These are phyloP conservation scores for Orius insidiosus DNA, from an alignment of 1,140 invertebrate species.

Conservation along the genomic window DNA sequence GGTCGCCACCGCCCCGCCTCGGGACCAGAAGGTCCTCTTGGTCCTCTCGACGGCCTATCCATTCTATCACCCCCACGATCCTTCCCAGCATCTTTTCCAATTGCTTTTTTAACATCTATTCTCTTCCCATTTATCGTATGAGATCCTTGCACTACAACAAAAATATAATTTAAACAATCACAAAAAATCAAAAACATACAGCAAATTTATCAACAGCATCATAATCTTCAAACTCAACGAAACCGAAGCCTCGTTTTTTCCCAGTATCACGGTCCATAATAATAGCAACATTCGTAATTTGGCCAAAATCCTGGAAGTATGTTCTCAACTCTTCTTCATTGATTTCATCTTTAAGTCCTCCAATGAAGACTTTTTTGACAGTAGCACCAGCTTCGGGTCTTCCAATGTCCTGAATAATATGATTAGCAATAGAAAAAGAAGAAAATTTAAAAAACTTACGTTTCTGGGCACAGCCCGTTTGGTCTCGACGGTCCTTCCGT, in stretches of 20 bases:
- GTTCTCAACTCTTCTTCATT: constrained; percentile 75
- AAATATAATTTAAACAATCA: too few species aligned
- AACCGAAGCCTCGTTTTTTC: constrained; percentile 83
- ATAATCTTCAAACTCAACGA: constrained; percentile 91
- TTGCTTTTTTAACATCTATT: constrained; percentile 23
- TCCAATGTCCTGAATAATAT: constrained; percentile 29
- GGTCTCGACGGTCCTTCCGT: constrained; percentile 81
- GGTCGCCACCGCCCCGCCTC: constrained; percentile 10
- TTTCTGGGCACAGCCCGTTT: constrained; percentile 82
- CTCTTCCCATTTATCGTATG: constrained; percentile 20
- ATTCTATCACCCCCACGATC: too few species aligned
- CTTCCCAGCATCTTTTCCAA: too few species aligned
- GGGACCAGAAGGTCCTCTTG: neutral
- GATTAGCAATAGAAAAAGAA: neutral
- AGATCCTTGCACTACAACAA: constrained; percentile 20
- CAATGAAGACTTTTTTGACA: constrained; percentile 46
- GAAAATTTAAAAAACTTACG: too few species aligned
- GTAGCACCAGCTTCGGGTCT: constrained; percentile 41
- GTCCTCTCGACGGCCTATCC: constrained; percentile 10
- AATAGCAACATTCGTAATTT: constrained; percentile 67
- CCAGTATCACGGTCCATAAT: constrained; percentile 84
- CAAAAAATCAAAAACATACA: too few species aligned
- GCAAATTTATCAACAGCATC: constrained; percentile 92
- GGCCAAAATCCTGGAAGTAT: constrained; percentile 73
- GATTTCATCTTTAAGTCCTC: constrained; percentile 68